A percentile compares a stretch with the other conserved stretches of the same genome.
Conservation (phyloP, 2,797 vertebrate genomes). For the Melanotaenia parkinsoni region DNA sequence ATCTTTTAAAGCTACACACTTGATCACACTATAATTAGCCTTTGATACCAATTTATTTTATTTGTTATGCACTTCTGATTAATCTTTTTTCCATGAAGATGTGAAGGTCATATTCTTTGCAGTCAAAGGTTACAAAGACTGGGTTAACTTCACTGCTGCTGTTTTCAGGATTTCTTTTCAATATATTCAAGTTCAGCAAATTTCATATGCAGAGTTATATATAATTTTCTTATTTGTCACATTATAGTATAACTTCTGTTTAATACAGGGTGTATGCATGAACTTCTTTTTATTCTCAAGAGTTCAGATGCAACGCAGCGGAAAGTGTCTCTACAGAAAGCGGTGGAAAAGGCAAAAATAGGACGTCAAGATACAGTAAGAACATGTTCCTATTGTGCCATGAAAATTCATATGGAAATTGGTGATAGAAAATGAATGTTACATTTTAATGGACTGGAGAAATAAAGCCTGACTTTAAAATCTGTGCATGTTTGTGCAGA, state of each 20-base stretch:
- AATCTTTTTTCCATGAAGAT: background rate
- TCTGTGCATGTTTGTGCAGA: slow-evolving; percentile 71
- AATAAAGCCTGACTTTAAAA: background rate
- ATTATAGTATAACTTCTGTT: background rate
- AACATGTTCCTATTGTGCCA: slow-evolving; percentile 8
- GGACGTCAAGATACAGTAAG: slow-evolving; percentile 93
- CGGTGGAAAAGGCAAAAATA: slow-evolving; percentile 87
- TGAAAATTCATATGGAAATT: background rate
- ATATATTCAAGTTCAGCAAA: background rate
- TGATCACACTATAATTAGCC: background rate
- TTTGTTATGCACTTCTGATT: background rate
- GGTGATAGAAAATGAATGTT: background rate
- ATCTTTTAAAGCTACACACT: background rate
- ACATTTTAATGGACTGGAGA: background rate
- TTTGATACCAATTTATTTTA: background rate
- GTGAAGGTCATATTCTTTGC: too few species aligned
- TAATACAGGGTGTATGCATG: background rate
- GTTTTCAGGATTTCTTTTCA: background rate
- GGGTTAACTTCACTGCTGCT: too few species aligned
- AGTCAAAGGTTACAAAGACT: too few species aligned
- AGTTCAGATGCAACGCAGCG: slow-evolving; percentile 86
- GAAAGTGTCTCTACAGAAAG: slow-evolving; percentile 82
- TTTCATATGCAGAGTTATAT: background rate
- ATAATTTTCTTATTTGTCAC: background rate
- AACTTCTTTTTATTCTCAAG: slow-evolving; percentile 69